A percentile compares a stretch with the other conserved stretches of the same genome.
Evolutionary conservation across 23 tunicate species (phyloP).

Genomic region (Ascidia mentula): DNA sequence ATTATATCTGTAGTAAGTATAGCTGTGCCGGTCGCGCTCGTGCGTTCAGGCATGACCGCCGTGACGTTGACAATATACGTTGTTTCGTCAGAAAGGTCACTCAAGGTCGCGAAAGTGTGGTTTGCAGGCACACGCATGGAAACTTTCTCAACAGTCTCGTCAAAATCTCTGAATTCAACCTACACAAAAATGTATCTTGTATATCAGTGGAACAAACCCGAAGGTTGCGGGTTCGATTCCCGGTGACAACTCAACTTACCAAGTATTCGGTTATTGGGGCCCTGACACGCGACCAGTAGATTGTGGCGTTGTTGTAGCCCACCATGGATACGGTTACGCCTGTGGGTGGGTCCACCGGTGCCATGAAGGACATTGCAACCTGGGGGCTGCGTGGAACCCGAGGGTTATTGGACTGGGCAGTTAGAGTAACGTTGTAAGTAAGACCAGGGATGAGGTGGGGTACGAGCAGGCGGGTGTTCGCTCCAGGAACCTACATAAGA

Average conservation of each 20-base stretch:
- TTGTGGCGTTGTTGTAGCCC: slow-evolving; percentile 21
- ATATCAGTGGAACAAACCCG: neutral
- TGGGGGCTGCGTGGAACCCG: slow-evolving; percentile 18
- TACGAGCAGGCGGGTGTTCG: slow-evolving; percentile 9
- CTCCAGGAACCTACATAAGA: slow-evolving; percentile 14
- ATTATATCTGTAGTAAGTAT: slow-evolving; percentile 27
- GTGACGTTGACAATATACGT: slow-evolving; percentile 30
- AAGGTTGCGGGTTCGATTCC: neutral
- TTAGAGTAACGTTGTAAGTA: slow-evolving; percentile 10
- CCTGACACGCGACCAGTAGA: slow-evolving; percentile 11
- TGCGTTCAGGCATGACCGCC: slow-evolving; percentile 23
- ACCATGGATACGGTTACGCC: slow-evolving; percentile 19
- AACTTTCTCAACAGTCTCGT: neutral
- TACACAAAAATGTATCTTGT: neutral
- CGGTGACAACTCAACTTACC: neutral
- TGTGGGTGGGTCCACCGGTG: slow-evolving; percentile 30
- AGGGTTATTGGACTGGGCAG: slow-evolving; percentile 4
- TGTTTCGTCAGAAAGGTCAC: slow-evolving; percentile 22
- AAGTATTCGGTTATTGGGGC: slow-evolving; percentile 25
- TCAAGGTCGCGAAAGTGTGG: slow-evolving; percentile 16
- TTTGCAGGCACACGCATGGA: slow-evolving; percentile 8
- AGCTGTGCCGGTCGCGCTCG: slow-evolving; percentile 1
- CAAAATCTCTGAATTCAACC: slow-evolving; percentile 23
- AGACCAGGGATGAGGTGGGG: slow-evolving; percentile 19
- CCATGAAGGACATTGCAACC: neutral